Conservation (phyloP, 2,797 vertebrate genomes). For the Gambusia yucatana region DNA sequence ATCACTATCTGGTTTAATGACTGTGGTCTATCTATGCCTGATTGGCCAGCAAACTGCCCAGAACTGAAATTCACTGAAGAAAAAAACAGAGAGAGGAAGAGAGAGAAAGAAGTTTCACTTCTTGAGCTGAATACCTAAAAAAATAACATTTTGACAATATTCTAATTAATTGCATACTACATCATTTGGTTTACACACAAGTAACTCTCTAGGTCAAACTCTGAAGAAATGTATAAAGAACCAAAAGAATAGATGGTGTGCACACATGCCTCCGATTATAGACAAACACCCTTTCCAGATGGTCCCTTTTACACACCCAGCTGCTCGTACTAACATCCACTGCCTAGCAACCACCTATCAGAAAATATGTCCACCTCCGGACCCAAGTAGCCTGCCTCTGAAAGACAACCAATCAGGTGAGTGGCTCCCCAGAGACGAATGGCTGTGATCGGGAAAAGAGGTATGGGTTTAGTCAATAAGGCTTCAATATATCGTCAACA, state of each 20-base stretch:
- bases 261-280: conserved; percentile 15
- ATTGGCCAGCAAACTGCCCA: not conserved
- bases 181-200: conserved; percentile 43
- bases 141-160: not conserved
- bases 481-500: conserved; percentile 31
- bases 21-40: not conserved
- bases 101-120: not conserved
- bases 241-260: conserved; percentile 11
- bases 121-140: not conserved
- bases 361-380: conserved; percentile 50
- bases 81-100: not conserved
- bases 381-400: conserved; percentile 51
- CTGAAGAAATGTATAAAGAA: conserved; percentile 32
- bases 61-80: not conserved
- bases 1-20: not conserved
- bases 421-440: conserved; percentile 67
- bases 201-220: conserved; percentile 33
- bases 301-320: conserved; percentile 56
- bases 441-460: conserved; percentile 55
- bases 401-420: conserved; percentile 76
- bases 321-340: conserved; percentile 58
- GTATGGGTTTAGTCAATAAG: conserved; percentile 49
- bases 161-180: not conserved
- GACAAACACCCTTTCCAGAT: conserved; percentile 52
- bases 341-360: conserved; percentile 78